Conservation (phyloP, 2,888 invertebrate species). For the Chirona hameri region DNA sequence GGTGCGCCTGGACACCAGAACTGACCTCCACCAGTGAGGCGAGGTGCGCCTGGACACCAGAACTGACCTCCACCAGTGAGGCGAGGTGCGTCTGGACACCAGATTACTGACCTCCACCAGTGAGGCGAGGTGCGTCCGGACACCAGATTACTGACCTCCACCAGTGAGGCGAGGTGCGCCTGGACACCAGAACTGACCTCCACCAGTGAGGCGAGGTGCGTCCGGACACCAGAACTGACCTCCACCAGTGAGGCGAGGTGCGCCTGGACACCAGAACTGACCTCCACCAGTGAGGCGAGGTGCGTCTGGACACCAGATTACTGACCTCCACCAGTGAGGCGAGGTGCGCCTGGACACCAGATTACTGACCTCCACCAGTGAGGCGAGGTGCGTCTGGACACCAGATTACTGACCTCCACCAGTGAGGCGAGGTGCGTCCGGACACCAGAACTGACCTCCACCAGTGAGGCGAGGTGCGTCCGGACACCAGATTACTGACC, state of each 20-base stretch:
- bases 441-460: background rate
- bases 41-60: too few relatives aligned
- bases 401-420: background rate
- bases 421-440: constrained; percentile 8
- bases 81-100: constrained; percentile 8
- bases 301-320: background rate
- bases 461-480: constrained; percentile 2
- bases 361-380: background rate
- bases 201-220: background rate
- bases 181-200: background rate
- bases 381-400: constrained; percentile 8
- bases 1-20: too few relatives aligned
- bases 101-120: background rate
- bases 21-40: too few relatives aligned
- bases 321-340: background rate
- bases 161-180: background rate
- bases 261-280: background rate
- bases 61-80: background rate
- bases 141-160: background rate
- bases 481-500: background rate
- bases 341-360: constrained; percentile 8
- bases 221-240: background rate
- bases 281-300: constrained; percentile 1
- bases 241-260: constrained; percentile 3
- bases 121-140: constrained; percentile 5